phyloP scores from a whole-genome alignment of 2,113 vertebrate genomes.

The Oostethus manadensis region DNA sequence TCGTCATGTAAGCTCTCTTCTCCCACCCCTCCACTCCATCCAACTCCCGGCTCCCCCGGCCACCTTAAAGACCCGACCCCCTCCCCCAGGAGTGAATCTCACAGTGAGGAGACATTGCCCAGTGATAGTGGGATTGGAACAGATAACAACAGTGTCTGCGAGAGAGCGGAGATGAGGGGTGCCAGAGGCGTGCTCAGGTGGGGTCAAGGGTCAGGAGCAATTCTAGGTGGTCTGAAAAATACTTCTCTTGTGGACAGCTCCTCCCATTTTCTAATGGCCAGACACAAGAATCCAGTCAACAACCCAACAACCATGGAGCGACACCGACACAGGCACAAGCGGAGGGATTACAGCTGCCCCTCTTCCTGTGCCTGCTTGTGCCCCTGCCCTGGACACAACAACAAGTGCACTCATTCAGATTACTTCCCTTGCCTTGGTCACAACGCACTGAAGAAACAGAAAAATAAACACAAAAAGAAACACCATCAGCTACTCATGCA shows the following conservation, averaged over 20 bases:
- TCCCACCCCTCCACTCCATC: constrained; percentile 68
- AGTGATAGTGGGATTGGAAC: constrained; percentile 91
- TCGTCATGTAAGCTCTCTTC: constrained; percentile 72
- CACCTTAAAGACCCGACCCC: constrained; percentile 87
- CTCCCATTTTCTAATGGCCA: constrained; percentile 72
- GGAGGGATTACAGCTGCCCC: constrained; percentile 72
- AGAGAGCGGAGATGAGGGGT: constrained; percentile 78
- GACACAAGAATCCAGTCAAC: constrained; percentile 64
- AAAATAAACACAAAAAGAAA: constrained; percentile 95
- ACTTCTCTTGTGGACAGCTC: constrained; percentile 78
- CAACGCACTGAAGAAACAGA: constrained; percentile 87
- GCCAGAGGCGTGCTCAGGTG: constrained; percentile 47
- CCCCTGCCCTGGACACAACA: constrained; percentile 52
- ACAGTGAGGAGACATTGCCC: constrained; percentile 86
- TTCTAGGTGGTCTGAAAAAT: constrained; percentile 72
- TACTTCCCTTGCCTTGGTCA: constrained; percentile 80
- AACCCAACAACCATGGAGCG: constrained; percentile 36
- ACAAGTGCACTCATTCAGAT: constrained; percentile 52
- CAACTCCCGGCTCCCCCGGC: constrained; percentile 56
- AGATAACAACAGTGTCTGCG: constrained; percentile 87
- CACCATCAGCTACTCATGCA: constrained; percentile 84
- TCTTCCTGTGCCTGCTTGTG: constrained; percentile 54
- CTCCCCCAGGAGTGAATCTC: constrained; percentile 87
- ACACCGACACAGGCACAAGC: constrained; percentile 87
- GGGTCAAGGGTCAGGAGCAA: constrained; percentile 58